Evolutionary conservation across 2,888 invertebrate genomes (phyloP).

Genomic region (Meiosimyza platycephala): DNA sequence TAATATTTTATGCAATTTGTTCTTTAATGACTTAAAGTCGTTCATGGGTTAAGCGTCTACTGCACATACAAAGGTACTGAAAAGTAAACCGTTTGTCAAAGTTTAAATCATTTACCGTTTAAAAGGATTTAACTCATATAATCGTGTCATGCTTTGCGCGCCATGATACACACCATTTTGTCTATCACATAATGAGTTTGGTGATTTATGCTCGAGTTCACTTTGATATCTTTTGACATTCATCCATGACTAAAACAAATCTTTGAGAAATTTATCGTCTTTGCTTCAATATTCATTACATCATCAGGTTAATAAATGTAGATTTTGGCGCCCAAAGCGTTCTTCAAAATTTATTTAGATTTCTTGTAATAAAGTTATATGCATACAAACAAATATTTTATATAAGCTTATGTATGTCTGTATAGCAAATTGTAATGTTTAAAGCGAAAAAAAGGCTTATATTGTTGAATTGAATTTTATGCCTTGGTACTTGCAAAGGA

Average conservation of each 20-base stretch:
- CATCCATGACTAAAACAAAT: neutral
- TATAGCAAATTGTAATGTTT: too few species aligned
- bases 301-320: conserved; percentile 21
- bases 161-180: neutral
- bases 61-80: too few species aligned
- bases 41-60: too few species aligned
- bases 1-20: too few species aligned
- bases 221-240: neutral
- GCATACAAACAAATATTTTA: neutral
- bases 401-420: too few species aligned
- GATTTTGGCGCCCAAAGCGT: conserved; percentile 19
- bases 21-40: too few species aligned
- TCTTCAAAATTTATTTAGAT: conserved; percentile 8
- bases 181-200: neutral
- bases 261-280: conserved; percentile 4
- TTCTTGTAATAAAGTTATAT: conserved; percentile 10
- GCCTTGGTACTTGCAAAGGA: too few species aligned
- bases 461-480: too few species aligned
- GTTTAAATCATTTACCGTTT: neutral
- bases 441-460: too few species aligned
- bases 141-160: neutral
- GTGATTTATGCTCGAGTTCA: neutral
- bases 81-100: too few species aligned
- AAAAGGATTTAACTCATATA: neutral
- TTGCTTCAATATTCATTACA: neutral